Evolutionary conservation across 2,888 invertebrate genomes (phyloP).

Genomic region (Protodeltote pygarga): DNA sequence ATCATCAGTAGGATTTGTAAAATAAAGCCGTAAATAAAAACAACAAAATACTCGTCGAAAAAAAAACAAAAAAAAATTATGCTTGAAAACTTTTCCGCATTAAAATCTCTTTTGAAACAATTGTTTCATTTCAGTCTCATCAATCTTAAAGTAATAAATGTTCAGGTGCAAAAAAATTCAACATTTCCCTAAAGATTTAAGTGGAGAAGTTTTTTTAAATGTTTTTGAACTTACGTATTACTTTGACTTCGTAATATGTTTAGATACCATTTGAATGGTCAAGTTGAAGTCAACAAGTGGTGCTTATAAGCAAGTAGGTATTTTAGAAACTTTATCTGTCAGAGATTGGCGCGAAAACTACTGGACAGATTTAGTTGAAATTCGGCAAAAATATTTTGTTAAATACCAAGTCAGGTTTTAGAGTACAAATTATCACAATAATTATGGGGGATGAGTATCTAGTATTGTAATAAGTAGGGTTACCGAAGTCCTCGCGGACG

Average conservation of each 20-base stretch:
- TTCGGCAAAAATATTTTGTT: no score
- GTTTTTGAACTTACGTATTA: slow-evolving; percentile 51
- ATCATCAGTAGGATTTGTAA: not conserved
- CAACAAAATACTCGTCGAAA: not conserved
- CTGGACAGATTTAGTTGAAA: no score
- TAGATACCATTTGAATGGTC: slow-evolving; percentile 3
- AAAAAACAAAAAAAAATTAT: slow-evolving; percentile 12
- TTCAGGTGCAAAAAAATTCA: slow-evolving; percentile 51
- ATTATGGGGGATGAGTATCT: no score
- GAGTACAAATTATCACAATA: no score
- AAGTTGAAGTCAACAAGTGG: not conserved
- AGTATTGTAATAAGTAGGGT: no score
- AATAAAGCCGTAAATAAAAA: not conserved
- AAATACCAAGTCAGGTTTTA: no score
- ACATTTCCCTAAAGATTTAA: slow-evolving; percentile 47
- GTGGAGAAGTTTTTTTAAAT: slow-evolving; percentile 32
- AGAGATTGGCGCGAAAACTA: no score
- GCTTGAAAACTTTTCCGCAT: slow-evolving; percentile 16
- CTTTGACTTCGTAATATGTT: slow-evolving; percentile 40
- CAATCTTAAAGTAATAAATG: slow-evolving; percentile 31
- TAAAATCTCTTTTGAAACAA: slow-evolving; percentile 30
- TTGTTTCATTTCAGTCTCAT: slow-evolving; percentile 41
- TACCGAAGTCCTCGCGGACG: no score
- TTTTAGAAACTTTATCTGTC: no score
- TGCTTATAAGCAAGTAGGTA: no score